A percentile compares a stretch with the other conserved stretches of the same genome.
Evolutionary conservation across 2,888 invertebrate genomes (phyloP).

Genomic region (Sarcophaga carnaria): DNA sequence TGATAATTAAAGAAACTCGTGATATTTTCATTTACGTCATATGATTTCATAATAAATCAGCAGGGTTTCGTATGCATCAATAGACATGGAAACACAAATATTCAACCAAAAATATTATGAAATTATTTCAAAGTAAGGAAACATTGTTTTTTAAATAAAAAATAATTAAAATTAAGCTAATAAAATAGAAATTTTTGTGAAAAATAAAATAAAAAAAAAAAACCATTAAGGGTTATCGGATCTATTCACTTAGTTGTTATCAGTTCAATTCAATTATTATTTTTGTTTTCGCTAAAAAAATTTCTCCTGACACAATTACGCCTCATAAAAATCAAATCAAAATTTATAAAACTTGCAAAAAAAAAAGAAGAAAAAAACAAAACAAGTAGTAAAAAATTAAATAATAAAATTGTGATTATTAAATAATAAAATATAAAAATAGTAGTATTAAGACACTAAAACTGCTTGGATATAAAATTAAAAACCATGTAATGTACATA

Average conservation of each 20-base stretch:
- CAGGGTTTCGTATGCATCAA: constrained; percentile 16
- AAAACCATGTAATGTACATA: too few relatives aligned
- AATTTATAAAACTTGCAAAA: neutral
- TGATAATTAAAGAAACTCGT: constrained; percentile 44
- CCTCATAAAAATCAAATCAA: constrained; percentile 6
- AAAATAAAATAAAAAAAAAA: neutral
- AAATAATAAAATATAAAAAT: too few relatives aligned
- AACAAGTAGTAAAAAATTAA: neutral
- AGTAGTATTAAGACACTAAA: too few relatives aligned
- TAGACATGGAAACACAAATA: constrained; percentile 6
- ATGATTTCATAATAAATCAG: constrained; percentile 11
- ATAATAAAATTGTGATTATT: neutral
- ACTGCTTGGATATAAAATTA: too few relatives aligned
- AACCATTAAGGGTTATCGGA: neutral
- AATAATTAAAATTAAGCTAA: neutral
- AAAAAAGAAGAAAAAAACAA: neutral
- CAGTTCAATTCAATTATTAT: constrained; percentile 43
- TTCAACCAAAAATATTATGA: constrained; percentile 4
- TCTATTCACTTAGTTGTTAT: constrained; percentile 23
- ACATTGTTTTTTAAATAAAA: too few relatives aligned
- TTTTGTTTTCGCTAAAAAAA: neutral
- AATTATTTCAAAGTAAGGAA: neutral
- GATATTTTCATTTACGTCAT: constrained; percentile 22
- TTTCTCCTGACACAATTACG: neutral
- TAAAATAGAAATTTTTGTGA: neutral